These are phyloP conservation scores for Epizoanthus scotinus DNA, from an alignment of 92 coral and sea anemone species.

Conservation along the genomic window DNA sequence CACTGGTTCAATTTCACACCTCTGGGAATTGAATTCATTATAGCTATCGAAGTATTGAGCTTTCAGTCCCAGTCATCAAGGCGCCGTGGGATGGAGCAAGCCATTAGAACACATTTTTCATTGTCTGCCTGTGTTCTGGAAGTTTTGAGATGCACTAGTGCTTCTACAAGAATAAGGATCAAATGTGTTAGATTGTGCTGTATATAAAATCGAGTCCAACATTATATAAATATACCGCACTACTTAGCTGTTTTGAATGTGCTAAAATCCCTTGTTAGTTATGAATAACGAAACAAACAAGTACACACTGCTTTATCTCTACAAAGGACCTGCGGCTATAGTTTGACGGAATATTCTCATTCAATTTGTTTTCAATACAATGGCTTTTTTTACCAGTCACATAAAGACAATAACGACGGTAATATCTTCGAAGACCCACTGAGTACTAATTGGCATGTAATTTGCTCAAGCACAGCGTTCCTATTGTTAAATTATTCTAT, in stretches of 20 bases:
- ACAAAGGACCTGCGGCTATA: slow-evolving; percentile 38
- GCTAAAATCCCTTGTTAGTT: slow-evolving; percentile 7
- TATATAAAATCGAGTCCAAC: neutral
- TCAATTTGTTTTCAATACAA: slow-evolving; percentile 35
- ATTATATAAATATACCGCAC: neutral
- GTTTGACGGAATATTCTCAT: slow-evolving; percentile 30
- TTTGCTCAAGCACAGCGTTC: slow-evolving; percentile 72
- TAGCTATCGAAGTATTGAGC: neutral
- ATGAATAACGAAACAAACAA: slow-evolving; percentile 20
- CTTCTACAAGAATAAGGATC: too few species aligned
- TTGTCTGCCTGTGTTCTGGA: neutral
- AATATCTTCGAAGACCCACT: slow-evolving; percentile 65
- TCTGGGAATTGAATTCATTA: slow-evolving; percentile 20
- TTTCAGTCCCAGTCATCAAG: slow-evolving; percentile 6
- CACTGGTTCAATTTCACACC: slow-evolving; percentile 14
- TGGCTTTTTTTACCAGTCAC: slow-evolving; percentile 31
- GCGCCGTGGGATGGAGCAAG: slow-evolving; percentile 10
- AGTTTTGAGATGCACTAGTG: too few species aligned
- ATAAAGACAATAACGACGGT: neutral
- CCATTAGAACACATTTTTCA: neutral
- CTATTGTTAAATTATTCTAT: slow-evolving; percentile 37
- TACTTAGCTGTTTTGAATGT: neutral
- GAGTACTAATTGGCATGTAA: slow-evolving; percentile 89
- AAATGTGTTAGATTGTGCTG: too few species aligned
- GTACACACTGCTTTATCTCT: slow-evolving; percentile 36